Conservation (phyloP, 2,113 vertebrate genomes). For the Aphyosemion australe region DNA sequence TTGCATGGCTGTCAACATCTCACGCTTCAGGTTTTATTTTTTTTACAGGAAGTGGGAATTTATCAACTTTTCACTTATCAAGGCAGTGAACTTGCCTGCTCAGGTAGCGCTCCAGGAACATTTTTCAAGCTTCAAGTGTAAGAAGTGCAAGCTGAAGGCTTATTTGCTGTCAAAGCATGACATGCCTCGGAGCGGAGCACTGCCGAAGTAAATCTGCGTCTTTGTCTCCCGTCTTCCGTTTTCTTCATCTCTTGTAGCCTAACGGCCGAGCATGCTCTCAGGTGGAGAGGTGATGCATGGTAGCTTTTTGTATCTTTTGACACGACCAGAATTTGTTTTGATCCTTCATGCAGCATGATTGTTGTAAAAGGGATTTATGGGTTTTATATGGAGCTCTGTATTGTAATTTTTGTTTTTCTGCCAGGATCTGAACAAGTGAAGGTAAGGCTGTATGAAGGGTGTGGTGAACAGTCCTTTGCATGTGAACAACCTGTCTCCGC, state of each 20-base stretch:
- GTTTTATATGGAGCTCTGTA: conserved; percentile 53
- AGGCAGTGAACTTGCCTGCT: conserved; percentile 55
- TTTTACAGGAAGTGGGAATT: conserved; percentile 42
- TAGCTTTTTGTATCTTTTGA: conserved; percentile 51
- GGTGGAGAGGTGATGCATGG: conserved; percentile 54
- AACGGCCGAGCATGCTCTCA: conserved; percentile 31
- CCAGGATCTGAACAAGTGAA: conserved; percentile 70
- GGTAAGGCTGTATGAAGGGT: conserved; percentile 72
- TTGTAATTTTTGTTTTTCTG: conserved; percentile 73
- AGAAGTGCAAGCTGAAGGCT: conserved; percentile 38
- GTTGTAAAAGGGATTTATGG: conserved; percentile 47
- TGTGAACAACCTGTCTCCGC: conserved; percentile 58
- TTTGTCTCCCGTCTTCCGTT: conserved; percentile 48
- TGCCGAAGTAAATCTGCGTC: conserved; percentile 37
- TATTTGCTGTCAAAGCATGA: conserved; percentile 60
- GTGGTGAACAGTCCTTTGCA: conserved; percentile 66
- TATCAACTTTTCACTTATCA: conserved; percentile 5
- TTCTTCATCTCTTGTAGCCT: conserved; percentile 27
- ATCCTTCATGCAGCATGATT: conserved; percentile 45
- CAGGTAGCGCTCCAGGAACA: conserved; percentile 50
- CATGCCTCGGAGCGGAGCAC: conserved; percentile 57
- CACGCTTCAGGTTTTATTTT: conserved; percentile 2
- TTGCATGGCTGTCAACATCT: conserved; percentile 45
- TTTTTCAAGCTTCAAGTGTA: conserved; percentile 36
- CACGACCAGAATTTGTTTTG: conserved; percentile 38